Conservation (phyloP, 2,888 invertebrate species). For the Phragmatobia fuliginosa region DNA sequence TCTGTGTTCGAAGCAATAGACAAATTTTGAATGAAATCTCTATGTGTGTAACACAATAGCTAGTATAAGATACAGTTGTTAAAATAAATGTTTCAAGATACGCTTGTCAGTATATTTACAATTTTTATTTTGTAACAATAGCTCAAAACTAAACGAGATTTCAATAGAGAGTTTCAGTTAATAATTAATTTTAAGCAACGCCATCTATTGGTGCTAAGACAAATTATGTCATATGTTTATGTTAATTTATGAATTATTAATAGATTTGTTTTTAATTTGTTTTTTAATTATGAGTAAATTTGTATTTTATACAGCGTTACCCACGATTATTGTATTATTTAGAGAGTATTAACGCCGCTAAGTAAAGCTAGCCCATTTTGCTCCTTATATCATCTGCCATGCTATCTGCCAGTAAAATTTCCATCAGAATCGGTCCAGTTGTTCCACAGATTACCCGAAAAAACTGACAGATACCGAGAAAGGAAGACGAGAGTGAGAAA, state of each 20-base stretch:
- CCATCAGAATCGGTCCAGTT: no score
- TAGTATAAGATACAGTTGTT: constrained; percentile 51
- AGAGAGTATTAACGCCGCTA: no score
- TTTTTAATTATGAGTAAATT: no score
- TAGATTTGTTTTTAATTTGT: no score
- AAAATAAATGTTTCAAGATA: constrained; percentile 42
- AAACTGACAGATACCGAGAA: no score
- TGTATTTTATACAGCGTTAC: no score
- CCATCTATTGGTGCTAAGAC: constrained; percentile 14
- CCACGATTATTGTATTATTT: no score
- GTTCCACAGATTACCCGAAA: no score
- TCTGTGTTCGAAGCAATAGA: constrained; percentile 65
- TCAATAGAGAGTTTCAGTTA: constrained; percentile 9
- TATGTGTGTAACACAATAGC: constrained; percentile 46
- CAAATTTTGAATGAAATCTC: constrained; percentile 63
- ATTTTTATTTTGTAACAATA: constrained; percentile 28
- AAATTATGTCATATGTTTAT: neutral
- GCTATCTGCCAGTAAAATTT: no score
- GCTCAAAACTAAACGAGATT: neutral
- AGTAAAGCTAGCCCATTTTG: no score
- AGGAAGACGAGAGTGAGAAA: no score
- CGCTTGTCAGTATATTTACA: constrained; percentile 51
- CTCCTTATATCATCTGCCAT: no score
- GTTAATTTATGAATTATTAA: neutral
- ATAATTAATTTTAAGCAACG: constrained; percentile 21